Percentiles rank a stretch among this genome's conserved stretches.
Evolutionary conservation across 2,888 invertebrate genomes (phyloP).

Genomic region (Ormyrus labotus): DNA sequence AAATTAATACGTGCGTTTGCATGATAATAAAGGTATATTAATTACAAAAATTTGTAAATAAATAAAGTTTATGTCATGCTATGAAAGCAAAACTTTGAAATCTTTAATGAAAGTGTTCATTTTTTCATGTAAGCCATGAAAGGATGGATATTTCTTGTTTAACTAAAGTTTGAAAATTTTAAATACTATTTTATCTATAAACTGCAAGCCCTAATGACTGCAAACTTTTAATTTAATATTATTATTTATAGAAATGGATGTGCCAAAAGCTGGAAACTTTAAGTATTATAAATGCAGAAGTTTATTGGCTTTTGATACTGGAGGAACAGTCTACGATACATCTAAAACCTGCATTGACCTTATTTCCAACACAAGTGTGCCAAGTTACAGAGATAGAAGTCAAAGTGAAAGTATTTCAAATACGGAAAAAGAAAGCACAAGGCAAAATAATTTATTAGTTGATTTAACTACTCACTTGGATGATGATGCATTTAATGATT

Average conservation of each 20-base stretch:
- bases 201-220: too few species aligned
- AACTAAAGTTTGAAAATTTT: neutral
- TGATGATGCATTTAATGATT: constrained; percentile 52
- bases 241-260: constrained; percentile 46
- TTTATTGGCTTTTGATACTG: constrained; percentile 47
- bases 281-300: constrained; percentile 53
- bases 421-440: neutral
- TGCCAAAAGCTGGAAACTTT: constrained; percentile 39
- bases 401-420: constrained; percentile 28
- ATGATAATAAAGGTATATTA: too few species aligned
- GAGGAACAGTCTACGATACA: constrained; percentile 55
- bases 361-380: neutral
- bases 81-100: too few species aligned
- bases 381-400: neutral
- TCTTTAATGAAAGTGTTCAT: too few species aligned
- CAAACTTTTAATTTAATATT: too few species aligned
- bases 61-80: too few species aligned
- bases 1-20: too few species aligned
- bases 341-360: constrained; percentile 3
- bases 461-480: constrained; percentile 51
- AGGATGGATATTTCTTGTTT: too few species aligned
- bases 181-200: neutral
- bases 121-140: too few species aligned
- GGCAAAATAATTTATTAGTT: constrained; percentile 8
- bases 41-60: too few species aligned